Percentiles rank a stretch among this genome's conserved stretches.
These are phyloP conservation scores for Hymenochirus boettgeri DNA, from an alignment of 2,113 vertebrate species.

Conservation along the genomic window DNA sequence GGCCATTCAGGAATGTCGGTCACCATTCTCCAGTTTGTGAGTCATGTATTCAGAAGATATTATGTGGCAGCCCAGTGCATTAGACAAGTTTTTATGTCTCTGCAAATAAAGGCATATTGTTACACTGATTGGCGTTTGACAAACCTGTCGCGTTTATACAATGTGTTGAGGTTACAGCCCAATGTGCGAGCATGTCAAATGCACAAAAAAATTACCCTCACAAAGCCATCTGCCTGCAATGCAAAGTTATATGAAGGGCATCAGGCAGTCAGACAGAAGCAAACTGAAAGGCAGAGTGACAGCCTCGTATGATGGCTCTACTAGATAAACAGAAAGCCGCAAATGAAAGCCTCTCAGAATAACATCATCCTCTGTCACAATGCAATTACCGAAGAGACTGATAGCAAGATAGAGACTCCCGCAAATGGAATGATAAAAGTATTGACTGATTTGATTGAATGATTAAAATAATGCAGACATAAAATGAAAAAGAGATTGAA, in stretches of 20 bases:
- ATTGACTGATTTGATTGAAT: conserved; percentile 99
- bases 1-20: conserved; percentile 78
- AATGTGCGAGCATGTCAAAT: conserved; percentile 82
- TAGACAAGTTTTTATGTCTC: conserved; percentile 85
- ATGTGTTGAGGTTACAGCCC: conserved; percentile 82
- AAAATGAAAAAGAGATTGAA: conserved; percentile 92
- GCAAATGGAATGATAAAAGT: conserved; percentile 99
- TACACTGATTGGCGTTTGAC: conserved; percentile 85
- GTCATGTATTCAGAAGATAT: conserved; percentile 82
- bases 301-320: conserved; percentile 97
- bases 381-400: conserved; percentile 99
- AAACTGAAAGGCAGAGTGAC: conserved; percentile 98
- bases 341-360: conserved; percentile 99
- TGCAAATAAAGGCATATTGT: conserved; percentile 87
- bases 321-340: conserved; percentile 98
- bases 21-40: conserved; percentile 76
- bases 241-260: conserved; percentile 99
- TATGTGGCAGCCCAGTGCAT: conserved; percentile 80
- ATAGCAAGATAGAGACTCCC: conserved; percentile 99
- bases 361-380: conserved; percentile 99
- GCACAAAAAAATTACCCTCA: conserved; percentile 85
- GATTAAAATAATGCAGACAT: conserved; percentile 99
- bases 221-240: conserved; percentile 86
- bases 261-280: conserved; percentile 96
- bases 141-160: conserved; percentile 83